Conservation (phyloP, 2,888 invertebrate genomes). For the Epinotia demarniana region DNA sequence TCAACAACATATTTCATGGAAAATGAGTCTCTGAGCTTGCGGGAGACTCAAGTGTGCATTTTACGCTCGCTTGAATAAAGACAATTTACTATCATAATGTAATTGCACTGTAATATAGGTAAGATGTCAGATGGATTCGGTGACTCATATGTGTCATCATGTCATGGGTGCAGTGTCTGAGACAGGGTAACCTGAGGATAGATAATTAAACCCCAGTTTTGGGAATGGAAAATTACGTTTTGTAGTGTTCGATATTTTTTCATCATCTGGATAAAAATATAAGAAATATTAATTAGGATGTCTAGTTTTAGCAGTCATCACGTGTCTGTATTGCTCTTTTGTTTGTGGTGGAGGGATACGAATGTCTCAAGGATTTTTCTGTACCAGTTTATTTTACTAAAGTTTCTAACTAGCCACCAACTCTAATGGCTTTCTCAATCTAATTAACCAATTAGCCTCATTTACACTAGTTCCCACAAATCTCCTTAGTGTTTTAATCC, state of each 20-base stretch:
- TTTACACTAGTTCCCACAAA: neutral
- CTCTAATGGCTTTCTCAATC: neutral
- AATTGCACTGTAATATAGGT: neutral
- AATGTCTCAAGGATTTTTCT: neutral
- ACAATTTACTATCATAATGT: constrained; percentile 13
- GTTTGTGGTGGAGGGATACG: neutral
- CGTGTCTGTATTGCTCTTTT: neutral
- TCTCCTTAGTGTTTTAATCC: constrained; percentile 12
- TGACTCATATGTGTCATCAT: constrained; percentile 13
- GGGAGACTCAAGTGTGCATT: constrained; percentile 33
- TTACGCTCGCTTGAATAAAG: constrained; percentile 14
- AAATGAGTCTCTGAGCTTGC: constrained; percentile 28
- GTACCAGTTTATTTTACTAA: neutral
- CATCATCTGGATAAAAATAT: neutral
- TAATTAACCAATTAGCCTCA: constrained; percentile 5
- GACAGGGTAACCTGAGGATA: neutral
- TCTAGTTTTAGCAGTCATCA: too few relatives aligned
- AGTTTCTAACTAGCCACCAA: neutral
- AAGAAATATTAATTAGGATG: neutral
- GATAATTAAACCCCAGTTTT: neutral
- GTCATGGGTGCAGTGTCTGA: constrained; percentile 1
- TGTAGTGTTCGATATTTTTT: neutral
- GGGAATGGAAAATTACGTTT: too few relatives aligned
- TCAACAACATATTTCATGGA: constrained; percentile 50
- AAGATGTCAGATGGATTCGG: neutral